Evolutionary conservation across 2,888 invertebrate genomes (phyloP).

Genomic region (Acrobasis consociella): DNA sequence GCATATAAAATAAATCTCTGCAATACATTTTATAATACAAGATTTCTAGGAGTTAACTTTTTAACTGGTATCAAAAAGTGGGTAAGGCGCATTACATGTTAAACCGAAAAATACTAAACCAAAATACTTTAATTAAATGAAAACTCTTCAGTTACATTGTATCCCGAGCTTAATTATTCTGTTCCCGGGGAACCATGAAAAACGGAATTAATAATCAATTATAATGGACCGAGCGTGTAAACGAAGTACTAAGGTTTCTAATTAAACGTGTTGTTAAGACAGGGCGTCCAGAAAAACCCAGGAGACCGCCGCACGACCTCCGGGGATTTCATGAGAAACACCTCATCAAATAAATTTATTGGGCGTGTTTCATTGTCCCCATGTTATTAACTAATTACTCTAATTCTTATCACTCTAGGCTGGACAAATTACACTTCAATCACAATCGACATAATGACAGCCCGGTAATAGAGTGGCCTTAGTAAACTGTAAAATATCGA

Average conservation of each 20-base stretch:
- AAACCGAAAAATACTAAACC: not conserved
- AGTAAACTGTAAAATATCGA: not conserved
- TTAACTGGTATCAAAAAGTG: too few relatives aligned
- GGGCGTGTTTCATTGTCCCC: constrained; percentile 20
- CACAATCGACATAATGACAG: constrained; percentile 16
- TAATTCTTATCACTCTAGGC: constrained; percentile 16
- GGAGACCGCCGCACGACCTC: not conserved
- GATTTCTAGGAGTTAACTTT: too few relatives aligned
- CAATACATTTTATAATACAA: too few relatives aligned
- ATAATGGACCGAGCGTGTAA: constrained; percentile 19
- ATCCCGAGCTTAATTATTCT: constrained; percentile 10
- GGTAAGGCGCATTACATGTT: too few relatives aligned
- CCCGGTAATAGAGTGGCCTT: not conserved
- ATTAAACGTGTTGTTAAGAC: constrained; percentile 17
- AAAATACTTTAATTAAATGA: constrained; percentile 12
- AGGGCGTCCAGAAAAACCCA: not conserved
- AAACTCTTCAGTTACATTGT: constrained; percentile 15
- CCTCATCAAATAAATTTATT: constrained; percentile 20
- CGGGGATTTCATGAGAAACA: constrained; percentile 10
- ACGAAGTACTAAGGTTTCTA: constrained; percentile 20
- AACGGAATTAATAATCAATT: constrained; percentile 23
- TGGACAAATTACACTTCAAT: constrained; percentile 22
- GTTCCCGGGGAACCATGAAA: constrained; percentile 6
- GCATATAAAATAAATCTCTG: too few relatives aligned
- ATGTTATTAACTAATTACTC: constrained; percentile 25